Conservation (phyloP, 2,797 vertebrate species). For the Decapterus maruadsi region DNA sequence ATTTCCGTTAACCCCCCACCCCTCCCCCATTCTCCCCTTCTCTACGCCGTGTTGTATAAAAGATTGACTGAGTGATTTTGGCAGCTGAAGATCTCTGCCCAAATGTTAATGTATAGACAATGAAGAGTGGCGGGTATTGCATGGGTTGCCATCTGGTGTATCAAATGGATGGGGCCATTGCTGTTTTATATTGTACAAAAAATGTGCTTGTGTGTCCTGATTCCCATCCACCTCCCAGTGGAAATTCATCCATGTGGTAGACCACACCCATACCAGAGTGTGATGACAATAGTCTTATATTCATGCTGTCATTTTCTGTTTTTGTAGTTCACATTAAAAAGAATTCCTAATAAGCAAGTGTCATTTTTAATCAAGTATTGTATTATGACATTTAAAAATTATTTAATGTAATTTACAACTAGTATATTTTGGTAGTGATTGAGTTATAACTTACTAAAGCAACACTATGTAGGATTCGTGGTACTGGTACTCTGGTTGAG, state of each 20-base stretch:
- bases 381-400: slow-evolving; percentile 10
- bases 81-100: slow-evolving; percentile 89
- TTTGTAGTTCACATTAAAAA: slow-evolving; percentile 96
- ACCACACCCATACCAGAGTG: slow-evolving; percentile 88
- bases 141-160: slow-evolving; percentile 90
- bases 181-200: slow-evolving; percentile 99
- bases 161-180: slow-evolving; percentile 83
- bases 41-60: slow-evolving; percentile 86
- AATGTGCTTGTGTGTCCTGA: slow-evolving; percentile 87
- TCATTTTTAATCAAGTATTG: slow-evolving; percentile 51
- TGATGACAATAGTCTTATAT: slow-evolving; percentile 92
- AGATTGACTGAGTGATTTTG: slow-evolving; percentile 85
- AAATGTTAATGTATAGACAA: slow-evolving; percentile 77
- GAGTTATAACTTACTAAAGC: background rate
- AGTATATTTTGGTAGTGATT: background rate
- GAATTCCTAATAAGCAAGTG: slow-evolving; percentile 89
- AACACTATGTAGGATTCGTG: too few relatives aligned
- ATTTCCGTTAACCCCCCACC: slow-evolving; percentile 57
- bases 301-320: slow-evolving; percentile 92
- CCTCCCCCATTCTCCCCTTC: slow-evolving; percentile 44
- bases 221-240: slow-evolving; percentile 64
- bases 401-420: slow-evolving; percentile 3
- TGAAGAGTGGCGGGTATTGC: slow-evolving; percentile 85
- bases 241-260: slow-evolving; percentile 89
- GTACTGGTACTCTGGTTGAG: too few relatives aligned